Evolutionary conservation across 1,140 invertebrate genomes (phyloP), one percentile per base, ranked within the genome.

Genomic region (Dendroctonus valens): DNA sequence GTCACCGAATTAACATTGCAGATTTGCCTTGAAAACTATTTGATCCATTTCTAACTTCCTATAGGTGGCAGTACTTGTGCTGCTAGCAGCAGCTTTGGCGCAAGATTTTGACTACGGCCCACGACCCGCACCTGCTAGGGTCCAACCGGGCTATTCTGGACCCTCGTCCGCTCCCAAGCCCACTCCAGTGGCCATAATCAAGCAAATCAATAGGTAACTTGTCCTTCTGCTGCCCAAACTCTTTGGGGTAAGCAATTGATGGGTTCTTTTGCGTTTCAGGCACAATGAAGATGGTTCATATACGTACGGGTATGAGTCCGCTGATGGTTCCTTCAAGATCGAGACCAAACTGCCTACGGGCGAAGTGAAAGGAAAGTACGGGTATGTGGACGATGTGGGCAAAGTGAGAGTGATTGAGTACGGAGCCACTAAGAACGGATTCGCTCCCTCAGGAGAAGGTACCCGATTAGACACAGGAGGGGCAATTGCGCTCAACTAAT

Each of bases 241-340:
- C 37, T 9, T 9, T 38, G 15, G 9, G 15, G 37, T 53, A 15
- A 53, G 11, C 15, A 1, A 53, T 3, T 26, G 26, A 26, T 26
- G 2, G 51, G 4, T 3, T 38, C 51, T 4, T 52, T 2, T 52
- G 1, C 15, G 8, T 8, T 82, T n/a, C 76, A 89, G 89, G 72
- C 90, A 91, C 81, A 91, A 92, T 69, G 90, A 92, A 74, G 90
- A 93, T 75, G 91, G 91, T 54, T 91, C 90, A 0, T 94, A 94
- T 77, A 93, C 91, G 0, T 94, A 92, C 71, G 91, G 91, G 0
- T 94, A 92, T 77, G 91, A 93, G 76, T 90, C 89, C 7, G 90
- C 87, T 9, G 90, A 92, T 73, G 91, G 91, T 48, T 89, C 89
- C 5, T 92, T 93, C 79, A 93, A 93, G 78, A 92, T 93, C 70